Percentiles rank a stretch among this genome's conserved stretches.
phyloP scores from a whole-genome alignment of 2,797 vertebrate species.

The Siniperca obscura region DNA sequence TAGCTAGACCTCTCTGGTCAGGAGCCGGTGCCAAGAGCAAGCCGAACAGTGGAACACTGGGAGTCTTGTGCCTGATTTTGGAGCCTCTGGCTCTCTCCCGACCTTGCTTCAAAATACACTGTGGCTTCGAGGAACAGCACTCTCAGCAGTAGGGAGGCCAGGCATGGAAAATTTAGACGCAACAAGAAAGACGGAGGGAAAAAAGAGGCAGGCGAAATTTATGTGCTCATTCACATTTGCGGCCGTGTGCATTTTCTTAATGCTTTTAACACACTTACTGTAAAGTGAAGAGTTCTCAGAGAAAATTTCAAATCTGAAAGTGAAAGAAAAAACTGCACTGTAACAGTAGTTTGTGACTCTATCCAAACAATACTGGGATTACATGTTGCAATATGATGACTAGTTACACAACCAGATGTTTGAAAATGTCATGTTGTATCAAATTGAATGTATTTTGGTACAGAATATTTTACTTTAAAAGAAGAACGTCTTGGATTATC shows the following conservation, averaged over 20 bases:
- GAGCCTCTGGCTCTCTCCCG: constrained; percentile 82
- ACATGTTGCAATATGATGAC: constrained; percentile 47
- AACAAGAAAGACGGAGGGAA: constrained; percentile 73
- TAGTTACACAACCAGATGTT: constrained; percentile 41
- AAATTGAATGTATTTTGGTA: neutral
- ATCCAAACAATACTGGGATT: constrained; percentile 57
- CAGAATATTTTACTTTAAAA: neutral
- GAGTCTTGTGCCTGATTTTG: constrained; percentile 84
- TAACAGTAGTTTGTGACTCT: constrained; percentile 47
- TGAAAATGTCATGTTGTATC: constrained; percentile 28
- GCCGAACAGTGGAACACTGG: constrained; percentile 81
- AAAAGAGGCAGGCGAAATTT: constrained; percentile 67
- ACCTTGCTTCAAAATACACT: constrained; percentile 88
- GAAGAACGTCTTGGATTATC: neutral
- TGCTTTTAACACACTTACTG: constrained; percentile 80
- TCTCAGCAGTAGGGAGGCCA: constrained; percentile 87
- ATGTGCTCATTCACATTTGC: constrained; percentile 83
- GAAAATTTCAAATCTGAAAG: constrained; percentile 72
- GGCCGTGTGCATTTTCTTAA: constrained; percentile 79
- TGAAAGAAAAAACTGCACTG: constrained; percentile 69
- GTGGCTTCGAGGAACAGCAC: constrained; percentile 87
- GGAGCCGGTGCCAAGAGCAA: constrained; percentile 83
- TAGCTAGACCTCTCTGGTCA: constrained; percentile 82
- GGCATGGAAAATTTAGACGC: constrained; percentile 86
- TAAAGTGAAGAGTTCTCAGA: constrained; percentile 50